Evolutionary conservation across 2,888 invertebrate genomes (phyloP), one percentile per base, ranked within the genome.

Genomic region (Philereme transversata): DNA sequence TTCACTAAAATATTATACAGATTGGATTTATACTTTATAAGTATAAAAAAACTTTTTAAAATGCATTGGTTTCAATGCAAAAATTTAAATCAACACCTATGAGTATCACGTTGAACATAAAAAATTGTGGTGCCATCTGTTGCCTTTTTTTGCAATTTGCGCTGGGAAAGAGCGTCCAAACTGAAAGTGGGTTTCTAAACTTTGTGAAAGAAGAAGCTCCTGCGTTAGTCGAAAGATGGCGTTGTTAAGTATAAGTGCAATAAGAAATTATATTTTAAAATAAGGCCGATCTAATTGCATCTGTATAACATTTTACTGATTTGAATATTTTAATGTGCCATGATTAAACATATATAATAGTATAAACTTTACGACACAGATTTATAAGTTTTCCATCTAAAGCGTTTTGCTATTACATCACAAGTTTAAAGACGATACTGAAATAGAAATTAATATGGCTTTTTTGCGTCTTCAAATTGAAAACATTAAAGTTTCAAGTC

Each of bases 321-420:
- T 40, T 4, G 38, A 46, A 51, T 47, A 41, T 87, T 89, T 89
- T 89, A 90, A 90, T 90, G 90, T 90, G 90, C 83, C 82, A 84
- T 89, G 90, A 89, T 88, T 82, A 62, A 36, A 72, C 11, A 8
- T 67, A 67, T 72, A 75, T 71, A 72, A 34, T 8, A 34, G 8
- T 41, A 69, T 69, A 67, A 64, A 68, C 75, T 68, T 75, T 73
- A 81, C 78, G 78, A 82, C 79, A 83, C 74, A 72, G 38, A 73
- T 62, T 63, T 69, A 61, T 51, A 63, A 49, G 40, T 52, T 52
- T 51, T 56, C 66, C 59, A 68, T 61, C 44, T 40, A 69, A 70
- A 69, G 68, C 67, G 43, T 67, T 52, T 51, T 54, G 44, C 47
- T 52, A 46, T 38, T 22, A 50, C 55, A 48, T 49, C 38, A 46